These are phyloP conservation scores for Megathymus violae DNA, from an alignment of 1,140 invertebrate genomes.

Conservation along the genomic window DNA sequence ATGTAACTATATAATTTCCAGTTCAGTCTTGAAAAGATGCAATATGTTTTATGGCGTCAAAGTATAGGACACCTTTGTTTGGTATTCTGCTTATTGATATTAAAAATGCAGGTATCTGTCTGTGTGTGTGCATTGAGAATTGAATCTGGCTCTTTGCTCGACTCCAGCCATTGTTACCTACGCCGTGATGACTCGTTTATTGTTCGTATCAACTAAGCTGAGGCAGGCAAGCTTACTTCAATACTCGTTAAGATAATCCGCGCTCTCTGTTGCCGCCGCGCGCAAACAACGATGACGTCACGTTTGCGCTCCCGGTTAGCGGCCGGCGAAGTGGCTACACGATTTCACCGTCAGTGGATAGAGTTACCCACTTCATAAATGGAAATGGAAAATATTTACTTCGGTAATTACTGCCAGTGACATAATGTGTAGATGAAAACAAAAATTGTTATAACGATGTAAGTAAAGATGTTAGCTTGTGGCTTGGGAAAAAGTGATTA, in stretches of 20 bases:
- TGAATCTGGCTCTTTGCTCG: neutral
- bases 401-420: neutral
- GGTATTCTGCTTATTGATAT: no score
- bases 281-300: slow-evolving; percentile 54
- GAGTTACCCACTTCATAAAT: neutral
- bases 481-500: no score
- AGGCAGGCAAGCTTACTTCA: slow-evolving; percentile 8
- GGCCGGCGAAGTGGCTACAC: slow-evolving; percentile 12
- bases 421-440: neutral
- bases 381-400: neutral
- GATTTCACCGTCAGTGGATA: slow-evolving; percentile 41
- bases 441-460: neutral
- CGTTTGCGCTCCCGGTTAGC: slow-evolving; percentile 52
- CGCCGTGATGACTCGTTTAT: neutral
- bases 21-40: no score
- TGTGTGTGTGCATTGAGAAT: neutral
- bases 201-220: slow-evolving; percentile 3
- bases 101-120: no score
- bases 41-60: no score
- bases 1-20: no score
- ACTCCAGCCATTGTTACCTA: neutral
- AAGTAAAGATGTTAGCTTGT: no score
- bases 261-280: slow-evolving; percentile 35
- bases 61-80: no score
- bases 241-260: slow-evolving; percentile 42